Percentiles rank a stretch among this genome's conserved stretches.
phyloP scores from a whole-genome alignment of 2,797 vertebrate species.

The Carcharodon carcharias region DNA sequence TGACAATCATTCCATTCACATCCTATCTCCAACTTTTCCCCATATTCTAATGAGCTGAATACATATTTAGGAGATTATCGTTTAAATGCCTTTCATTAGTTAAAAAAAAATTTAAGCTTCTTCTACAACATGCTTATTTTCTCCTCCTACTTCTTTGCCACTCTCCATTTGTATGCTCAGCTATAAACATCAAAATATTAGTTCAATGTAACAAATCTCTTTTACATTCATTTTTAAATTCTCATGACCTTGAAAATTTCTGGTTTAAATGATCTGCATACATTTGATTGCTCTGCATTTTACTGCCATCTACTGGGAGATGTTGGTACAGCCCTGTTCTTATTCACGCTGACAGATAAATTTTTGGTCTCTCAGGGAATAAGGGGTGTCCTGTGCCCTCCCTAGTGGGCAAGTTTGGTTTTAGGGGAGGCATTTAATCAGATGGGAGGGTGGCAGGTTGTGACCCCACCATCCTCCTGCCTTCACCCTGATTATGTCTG shows the following conservation, averaged over 20 bases:
- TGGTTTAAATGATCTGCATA: neutral
- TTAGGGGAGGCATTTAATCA: too few relatives aligned
- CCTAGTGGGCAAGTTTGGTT: neutral
- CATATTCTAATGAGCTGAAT: neutral
- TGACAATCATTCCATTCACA: neutral
- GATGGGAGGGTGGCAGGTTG: too few relatives aligned
- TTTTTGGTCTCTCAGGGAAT: neutral
- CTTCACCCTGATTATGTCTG: neutral
- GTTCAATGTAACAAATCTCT: neutral
- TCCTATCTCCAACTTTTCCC: neutral
- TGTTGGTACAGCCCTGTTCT: neutral
- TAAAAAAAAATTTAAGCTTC: neutral
- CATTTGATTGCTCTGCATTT: neutral
- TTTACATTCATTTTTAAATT: neutral
- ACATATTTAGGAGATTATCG: neutral
- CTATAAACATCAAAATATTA: neutral
- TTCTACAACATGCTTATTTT: neutral
- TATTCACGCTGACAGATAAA: neutral
- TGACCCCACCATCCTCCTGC: neutral
- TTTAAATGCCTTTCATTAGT: neutral
- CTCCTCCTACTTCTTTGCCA: neutral
- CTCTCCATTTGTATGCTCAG: neutral
- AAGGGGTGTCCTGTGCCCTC: neutral
- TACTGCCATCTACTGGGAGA: conserved; percentile 20
- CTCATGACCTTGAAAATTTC: neutral